phyloP scores from a whole-genome alignment of 2,113 vertebrate species.

The Datnioides undecimradiatus region DNA sequence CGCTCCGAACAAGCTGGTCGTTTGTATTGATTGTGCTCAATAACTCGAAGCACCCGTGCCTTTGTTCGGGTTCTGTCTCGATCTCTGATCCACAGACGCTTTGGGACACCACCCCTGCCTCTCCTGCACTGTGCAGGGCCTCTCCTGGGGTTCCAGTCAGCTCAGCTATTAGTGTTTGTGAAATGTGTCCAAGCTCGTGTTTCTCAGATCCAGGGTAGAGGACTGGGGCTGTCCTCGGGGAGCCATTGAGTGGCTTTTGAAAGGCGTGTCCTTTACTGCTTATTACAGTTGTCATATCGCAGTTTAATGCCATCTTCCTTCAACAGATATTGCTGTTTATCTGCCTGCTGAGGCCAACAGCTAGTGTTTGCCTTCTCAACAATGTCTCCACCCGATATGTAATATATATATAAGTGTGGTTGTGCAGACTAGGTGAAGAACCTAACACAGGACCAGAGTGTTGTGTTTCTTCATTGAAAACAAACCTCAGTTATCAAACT shows the following conservation, averaged over 20 bases:
- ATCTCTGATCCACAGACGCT: neutral
- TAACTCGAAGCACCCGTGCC: neutral
- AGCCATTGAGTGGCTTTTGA: neutral
- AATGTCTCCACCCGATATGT: too few relatives aligned
- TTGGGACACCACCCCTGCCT: neutral
- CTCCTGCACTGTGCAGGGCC: neutral
- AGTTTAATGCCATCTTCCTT: neutral
- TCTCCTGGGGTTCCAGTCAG: neutral
- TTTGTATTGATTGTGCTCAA: neutral
- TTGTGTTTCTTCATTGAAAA: neutral
- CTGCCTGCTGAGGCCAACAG: neutral
- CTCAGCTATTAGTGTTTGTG: constrained; percentile 3
- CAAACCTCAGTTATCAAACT: neutral
- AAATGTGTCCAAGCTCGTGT: constrained; percentile 30
- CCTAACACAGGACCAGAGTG: neutral
- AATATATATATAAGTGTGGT: neutral
- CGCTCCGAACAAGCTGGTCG: neutral
- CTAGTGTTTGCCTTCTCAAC: neutral
- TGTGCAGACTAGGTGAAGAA: neutral
- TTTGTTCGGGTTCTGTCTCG: neutral
- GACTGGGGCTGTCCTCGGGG: constrained; percentile 22
- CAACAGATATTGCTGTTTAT: neutral
- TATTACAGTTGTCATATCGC: neutral
- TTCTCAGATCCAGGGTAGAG: constrained; percentile 1
- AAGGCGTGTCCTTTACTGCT: neutral